phyloP scores from a whole-genome alignment of 2,888 invertebrate genomes.

The Linnaemya tessellans region DNA sequence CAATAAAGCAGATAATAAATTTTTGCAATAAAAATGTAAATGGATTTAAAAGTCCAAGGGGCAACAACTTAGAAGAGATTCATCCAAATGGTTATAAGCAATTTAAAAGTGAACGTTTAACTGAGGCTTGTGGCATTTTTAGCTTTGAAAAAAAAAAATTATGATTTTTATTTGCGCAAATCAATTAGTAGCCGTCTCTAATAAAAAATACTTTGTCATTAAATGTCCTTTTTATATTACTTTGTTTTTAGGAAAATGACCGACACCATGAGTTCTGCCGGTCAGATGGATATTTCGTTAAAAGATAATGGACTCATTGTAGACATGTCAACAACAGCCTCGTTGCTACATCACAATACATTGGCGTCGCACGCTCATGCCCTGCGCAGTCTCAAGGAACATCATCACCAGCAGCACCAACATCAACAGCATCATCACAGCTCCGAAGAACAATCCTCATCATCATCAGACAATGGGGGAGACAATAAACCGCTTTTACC shows the following conservation, averaged over 20 bases:
- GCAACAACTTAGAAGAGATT: slow-evolving; percentile 40
- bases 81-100: slow-evolving; percentile 26
- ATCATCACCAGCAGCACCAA: slow-evolving; percentile 70
- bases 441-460: slow-evolving; percentile 69
- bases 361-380: slow-evolving; percentile 74
- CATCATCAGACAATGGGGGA: slow-evolving; percentile 65
- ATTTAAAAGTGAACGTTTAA: slow-evolving; percentile 21
- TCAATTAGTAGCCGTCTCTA: not conserved
- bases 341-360: slow-evolving; percentile 79
- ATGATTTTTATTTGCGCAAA: not conserved
- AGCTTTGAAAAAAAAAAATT: slow-evolving; percentile 34
- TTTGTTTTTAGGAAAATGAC: slow-evolving; percentile 78
- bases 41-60: slow-evolving; percentile 23
- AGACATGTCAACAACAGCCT: slow-evolving; percentile 79
- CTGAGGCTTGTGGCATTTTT: slow-evolving; percentile 16
- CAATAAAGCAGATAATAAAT: not conserved
- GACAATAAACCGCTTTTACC: slow-evolving; percentile 68
- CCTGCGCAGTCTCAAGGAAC: slow-evolving; percentile 78
- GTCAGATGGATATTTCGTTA: slow-evolving; percentile 79
- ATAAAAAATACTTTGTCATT: not conserved
- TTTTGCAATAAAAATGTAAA: slow-evolving; percentile 42
- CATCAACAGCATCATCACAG: slow-evolving; percentile 63
- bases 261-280: slow-evolving; percentile 79
- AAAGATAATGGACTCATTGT: slow-evolving; percentile 78
- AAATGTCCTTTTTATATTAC: not conserved